Conservation (phyloP, 1,140 invertebrate genomes). For the Lucilia cuprina region DNA sequence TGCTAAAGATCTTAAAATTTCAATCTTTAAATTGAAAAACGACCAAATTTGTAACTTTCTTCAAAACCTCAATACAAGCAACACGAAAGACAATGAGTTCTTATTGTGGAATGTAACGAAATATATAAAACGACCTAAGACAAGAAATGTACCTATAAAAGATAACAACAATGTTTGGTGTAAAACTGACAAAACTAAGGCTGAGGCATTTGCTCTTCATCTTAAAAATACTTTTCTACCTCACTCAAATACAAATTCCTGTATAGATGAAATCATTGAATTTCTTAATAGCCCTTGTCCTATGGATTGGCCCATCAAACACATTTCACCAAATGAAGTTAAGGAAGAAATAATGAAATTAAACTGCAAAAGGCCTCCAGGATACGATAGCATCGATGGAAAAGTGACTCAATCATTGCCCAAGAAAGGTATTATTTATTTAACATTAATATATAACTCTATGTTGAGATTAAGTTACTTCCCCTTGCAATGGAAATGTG, state of each 20-base stretch:
- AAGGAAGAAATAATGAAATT: not conserved
- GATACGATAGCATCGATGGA: too few relatives aligned
- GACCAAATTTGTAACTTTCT: not conserved
- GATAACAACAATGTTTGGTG: too few relatives aligned
- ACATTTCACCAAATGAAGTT: not conserved
- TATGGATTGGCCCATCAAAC: too few relatives aligned
- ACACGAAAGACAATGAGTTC: too few relatives aligned
- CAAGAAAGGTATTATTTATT: not conserved
- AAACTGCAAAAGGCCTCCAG: too few relatives aligned
- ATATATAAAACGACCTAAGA: not conserved
- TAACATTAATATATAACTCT: not conserved
- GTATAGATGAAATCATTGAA: not conserved
- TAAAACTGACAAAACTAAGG: too few relatives aligned
- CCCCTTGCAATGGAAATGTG: not conserved
- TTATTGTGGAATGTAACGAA: constrained; percentile 8
- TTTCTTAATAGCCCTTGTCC: not conserved
- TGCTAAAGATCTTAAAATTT: not conserved
- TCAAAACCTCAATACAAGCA: not conserved
- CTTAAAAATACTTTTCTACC: too few relatives aligned
- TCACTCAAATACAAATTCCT: not conserved
- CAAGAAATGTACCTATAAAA: not conserved
- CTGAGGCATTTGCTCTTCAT: too few relatives aligned
- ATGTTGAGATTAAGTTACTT: not conserved
- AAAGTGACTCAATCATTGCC: not conserved
- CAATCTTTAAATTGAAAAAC: not conserved